Conservation (phyloP, 1,140 invertebrate species). For the Macrobrachium rosenbergii region DNA sequence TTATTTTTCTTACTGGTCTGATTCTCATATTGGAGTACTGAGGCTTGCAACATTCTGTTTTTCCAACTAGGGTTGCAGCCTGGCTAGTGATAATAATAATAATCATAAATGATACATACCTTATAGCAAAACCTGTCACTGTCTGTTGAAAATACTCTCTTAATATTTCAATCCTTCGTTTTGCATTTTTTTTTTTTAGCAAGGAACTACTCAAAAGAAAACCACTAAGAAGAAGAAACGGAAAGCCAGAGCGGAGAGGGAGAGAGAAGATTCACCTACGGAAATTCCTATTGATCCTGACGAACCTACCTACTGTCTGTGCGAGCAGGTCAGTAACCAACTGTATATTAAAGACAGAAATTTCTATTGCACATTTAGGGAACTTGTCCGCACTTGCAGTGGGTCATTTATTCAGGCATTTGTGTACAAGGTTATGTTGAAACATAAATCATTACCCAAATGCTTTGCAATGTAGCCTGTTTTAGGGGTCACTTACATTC, state of each 20-base stretch:
- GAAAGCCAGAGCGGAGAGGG: constrained; percentile 66
- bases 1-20: too few relatives aligned
- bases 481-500: too few relatives aligned
- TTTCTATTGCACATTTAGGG: not conserved
- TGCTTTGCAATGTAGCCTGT: too few relatives aligned
- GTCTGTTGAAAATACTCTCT: not conserved
- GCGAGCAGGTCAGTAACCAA: constrained; percentile 75
- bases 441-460: too few relatives aligned
- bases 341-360: constrained; percentile 5
- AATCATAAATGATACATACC: too few relatives aligned
- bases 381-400: not conserved
- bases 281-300: constrained; percentile 90
- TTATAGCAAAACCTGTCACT: too few relatives aligned
- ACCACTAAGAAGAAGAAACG: constrained; percentile 73
- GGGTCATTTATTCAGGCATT: too few relatives aligned
- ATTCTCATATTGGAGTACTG: too few relatives aligned
- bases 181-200: constrained; percentile 3
- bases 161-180: not conserved
- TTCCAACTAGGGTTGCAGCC: too few relatives aligned
- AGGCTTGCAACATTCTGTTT: too few relatives aligned
- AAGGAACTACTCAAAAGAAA: constrained; percentile 68
- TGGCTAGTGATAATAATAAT: not conserved
- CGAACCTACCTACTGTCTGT: constrained; percentile 97
- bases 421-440: too few relatives aligned
- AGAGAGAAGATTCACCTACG: constrained; percentile 76